Base-by-base conservation (phyloP, 2,113 vertebrate species). In the Tychaedon coryphoeus region DNA sequence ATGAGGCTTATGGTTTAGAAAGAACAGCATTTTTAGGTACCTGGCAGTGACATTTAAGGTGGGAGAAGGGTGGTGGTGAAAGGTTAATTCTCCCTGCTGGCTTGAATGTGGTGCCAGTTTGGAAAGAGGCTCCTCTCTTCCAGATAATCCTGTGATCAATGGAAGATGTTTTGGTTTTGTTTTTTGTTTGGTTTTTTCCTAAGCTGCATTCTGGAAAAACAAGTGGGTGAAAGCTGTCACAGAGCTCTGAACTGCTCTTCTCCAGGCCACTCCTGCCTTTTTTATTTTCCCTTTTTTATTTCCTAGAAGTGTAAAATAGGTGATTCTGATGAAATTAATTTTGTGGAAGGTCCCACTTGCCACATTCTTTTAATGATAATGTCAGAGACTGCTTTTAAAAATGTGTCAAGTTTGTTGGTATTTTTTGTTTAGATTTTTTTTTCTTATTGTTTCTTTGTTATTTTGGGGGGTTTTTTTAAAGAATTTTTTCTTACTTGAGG, bases 341-440 rank as follows among this genome's bases (percentile, higher is more conserved):
- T 25, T 8, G 53, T 51, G 50, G 50, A 42, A 65, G 5, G 5
- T 38, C n/a, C 14, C 17, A 19, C 40, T 48, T 66, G 84, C 13
- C 64, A 12, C 28, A 8, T 22, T 42, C 25, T 91, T 87, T 61
- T 70, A 79, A 45, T 29, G 45, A 7, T 65, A 31, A 19, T 85
- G 69, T 66, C 33, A 74, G 36, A 43, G 50, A 20, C 5, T 28
- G 16, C n/a, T 84, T 73, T 38, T 28, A 24, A 61, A 74, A 80
- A 23, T 17, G 14, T 11, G 5, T 40, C 31, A 25, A 28, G 10
- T 45, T 58, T 26, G 19, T 51, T 47, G 14, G 12, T 54, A 9
- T 25, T 20, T 60, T 45, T n/a, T 5, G 4, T 18, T 48, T 29
- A 3, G 2, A 2, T 4, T 22, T 58, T 28, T 26, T 6, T 10